Percentiles rank a stretch among this genome's conserved stretches.
Conservation (phyloP, 2,797 vertebrate species). For the Meda fulgida region DNA sequence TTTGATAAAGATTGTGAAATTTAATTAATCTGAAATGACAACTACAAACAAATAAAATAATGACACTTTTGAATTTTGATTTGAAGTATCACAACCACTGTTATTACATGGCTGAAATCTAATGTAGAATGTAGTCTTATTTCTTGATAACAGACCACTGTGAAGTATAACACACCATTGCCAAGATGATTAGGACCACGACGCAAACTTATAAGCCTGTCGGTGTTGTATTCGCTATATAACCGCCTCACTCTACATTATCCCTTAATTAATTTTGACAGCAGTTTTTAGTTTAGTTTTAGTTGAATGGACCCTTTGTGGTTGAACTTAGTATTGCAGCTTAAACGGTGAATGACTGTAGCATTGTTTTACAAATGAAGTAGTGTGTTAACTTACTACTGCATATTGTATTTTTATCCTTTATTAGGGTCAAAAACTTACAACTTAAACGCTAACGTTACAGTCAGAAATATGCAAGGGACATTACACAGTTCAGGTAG, state of each 20-base stretch:
- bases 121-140: no score
- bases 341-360: not conserved
- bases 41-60: no score
- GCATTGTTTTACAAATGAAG: not conserved
- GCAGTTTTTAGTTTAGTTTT: not conserved
- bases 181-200: no score
- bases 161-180: no score
- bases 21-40: constrained; percentile 31
- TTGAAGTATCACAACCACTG: constrained; percentile 8
- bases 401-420: not conserved
- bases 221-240: no score
- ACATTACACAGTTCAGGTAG: not conserved
- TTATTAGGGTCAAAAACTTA: not conserved
- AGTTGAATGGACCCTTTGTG: not conserved
- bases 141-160: not conserved
- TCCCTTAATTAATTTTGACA: not conserved
- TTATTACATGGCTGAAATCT: no score
- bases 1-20: constrained; percentile 25
- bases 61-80: constrained; percentile 25
- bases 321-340: not conserved
- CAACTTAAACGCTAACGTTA: not conserved
- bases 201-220: no score
- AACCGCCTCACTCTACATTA: no score
- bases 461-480: not conserved
- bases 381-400: not conserved